Evolutionary conservation across 2,888 invertebrate genomes (phyloP).

Genomic region (Linnaemya vulpina): DNA sequence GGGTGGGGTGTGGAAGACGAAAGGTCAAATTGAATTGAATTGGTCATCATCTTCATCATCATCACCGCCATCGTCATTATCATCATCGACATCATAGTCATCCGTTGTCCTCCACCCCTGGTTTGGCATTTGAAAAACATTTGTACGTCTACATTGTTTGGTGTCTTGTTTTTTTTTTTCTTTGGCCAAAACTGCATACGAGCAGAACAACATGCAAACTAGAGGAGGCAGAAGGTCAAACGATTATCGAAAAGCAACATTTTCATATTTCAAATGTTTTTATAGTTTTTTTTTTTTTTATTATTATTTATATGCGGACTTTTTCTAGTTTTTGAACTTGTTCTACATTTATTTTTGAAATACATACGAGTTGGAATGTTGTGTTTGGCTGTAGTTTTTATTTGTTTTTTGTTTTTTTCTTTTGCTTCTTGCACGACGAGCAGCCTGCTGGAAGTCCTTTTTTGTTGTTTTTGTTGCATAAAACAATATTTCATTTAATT

Average conservation of each 20-base stretch:
- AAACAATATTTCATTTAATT: neutral
- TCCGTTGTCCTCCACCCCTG: constrained; percentile 33
- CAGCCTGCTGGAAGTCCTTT: constrained; percentile 13
- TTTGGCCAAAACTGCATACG: constrained; percentile 12
- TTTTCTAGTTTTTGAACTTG: constrained; percentile 57
- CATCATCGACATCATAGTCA: constrained; percentile 11
- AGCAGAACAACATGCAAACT: constrained; percentile 46
- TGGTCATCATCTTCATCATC: constrained; percentile 61
- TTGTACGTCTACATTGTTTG: constrained; percentile 59
- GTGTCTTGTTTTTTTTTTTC: constrained; percentile 37
- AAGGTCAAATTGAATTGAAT: constrained; percentile 59
- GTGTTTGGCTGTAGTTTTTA: constrained; percentile 22
- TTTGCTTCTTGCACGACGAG: neutral
- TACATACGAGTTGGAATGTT: constrained; percentile 35
- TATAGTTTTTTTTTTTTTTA: constrained; percentile 16
- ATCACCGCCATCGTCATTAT: constrained; percentile 20
- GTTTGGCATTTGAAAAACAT: constrained; percentile 60
- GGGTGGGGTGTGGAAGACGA: constrained; percentile 47
- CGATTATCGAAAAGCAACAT: constrained; percentile 57
- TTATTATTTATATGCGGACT: constrained; percentile 31
- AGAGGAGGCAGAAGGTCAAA: constrained; percentile 53
- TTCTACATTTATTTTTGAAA: constrained; percentile 48
- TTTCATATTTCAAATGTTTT: constrained; percentile 57
- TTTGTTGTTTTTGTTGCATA: neutral
- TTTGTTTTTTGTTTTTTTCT: too few relatives aligned